Conservation (phyloP, 2,888 invertebrate species). For the Tetranychus piercei region DNA sequence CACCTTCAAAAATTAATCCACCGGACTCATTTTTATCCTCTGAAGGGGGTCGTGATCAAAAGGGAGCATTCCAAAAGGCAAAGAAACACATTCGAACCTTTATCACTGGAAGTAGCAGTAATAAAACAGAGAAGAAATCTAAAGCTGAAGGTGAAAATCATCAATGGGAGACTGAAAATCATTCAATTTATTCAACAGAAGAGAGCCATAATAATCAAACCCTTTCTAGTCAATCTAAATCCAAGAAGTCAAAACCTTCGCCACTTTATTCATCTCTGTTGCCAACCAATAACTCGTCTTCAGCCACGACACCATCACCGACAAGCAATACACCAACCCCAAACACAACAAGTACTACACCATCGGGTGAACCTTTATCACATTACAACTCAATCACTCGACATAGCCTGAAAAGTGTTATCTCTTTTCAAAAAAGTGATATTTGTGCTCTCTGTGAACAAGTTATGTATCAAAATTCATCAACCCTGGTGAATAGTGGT, state of each 20-base stretch:
- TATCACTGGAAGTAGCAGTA: conserved; percentile 4
- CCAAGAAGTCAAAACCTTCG: conserved; percentile 9
- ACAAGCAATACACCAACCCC: background rate
- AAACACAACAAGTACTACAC: background rate
- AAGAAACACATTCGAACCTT: conserved; percentile 20
- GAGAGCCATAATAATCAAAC: conserved; percentile 8
- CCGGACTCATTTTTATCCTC: background rate
- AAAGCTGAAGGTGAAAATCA: background rate
- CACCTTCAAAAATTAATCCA: conserved; percentile 2
- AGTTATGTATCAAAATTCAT: conserved; percentile 43
- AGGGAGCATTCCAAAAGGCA: conserved; percentile 18
- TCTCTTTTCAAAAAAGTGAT: conserved; percentile 40
- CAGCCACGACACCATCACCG: background rate
- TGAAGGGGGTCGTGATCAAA: background rate
- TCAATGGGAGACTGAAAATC: background rate
- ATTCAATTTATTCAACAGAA: background rate
- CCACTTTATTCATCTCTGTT: conserved; percentile 4
- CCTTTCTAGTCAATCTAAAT: background rate
- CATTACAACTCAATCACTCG: conserved; percentile 3
- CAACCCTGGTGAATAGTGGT: conserved; percentile 4
- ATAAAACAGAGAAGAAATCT: conserved; percentile 9
- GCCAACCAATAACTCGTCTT: background rate
- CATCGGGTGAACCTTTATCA: background rate
- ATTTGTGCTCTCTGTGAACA: conserved; percentile 61
- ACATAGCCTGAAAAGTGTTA: conserved; percentile 11